phyloP scores from a whole-genome alignment of 2,797 vertebrate species.

The Clarias laeviceps region DNA sequence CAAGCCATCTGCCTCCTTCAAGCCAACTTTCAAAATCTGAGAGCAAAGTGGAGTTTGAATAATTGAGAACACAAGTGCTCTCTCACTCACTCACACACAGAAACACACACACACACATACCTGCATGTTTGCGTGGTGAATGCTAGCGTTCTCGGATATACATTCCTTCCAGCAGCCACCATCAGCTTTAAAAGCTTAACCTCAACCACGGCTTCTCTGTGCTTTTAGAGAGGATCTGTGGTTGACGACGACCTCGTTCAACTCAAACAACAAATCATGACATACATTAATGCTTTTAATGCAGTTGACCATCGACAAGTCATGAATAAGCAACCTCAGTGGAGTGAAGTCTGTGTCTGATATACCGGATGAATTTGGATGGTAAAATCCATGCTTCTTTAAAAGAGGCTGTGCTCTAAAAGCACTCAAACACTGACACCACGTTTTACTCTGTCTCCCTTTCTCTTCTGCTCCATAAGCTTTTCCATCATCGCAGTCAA shows the following conservation, averaged over 20 bases:
- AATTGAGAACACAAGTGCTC: slow-evolving; percentile 34
- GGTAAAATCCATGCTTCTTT: neutral
- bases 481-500: slow-evolving; percentile 8
- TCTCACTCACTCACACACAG: neutral
- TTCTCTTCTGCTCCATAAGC: neutral
- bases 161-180: neutral
- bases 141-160: neutral
- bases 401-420: slow-evolving; percentile 9
- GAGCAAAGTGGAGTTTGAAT: slow-evolving; percentile 49
- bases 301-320: slow-evolving; percentile 5
- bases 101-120: neutral
- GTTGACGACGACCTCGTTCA: neutral
- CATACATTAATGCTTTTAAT: slow-evolving; percentile 37
- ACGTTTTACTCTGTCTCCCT: neutral
- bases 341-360: neutral
- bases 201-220: neutral
- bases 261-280: neutral
- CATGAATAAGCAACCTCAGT: neutral
- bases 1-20: slow-evolving; percentile 21
- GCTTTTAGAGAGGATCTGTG: neutral
- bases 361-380: slow-evolving; percentile 1
- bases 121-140: neutral
- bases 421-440: slow-evolving; percentile 10
- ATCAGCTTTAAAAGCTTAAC: slow-evolving; percentile 18
- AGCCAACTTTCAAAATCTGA: slow-evolving; percentile 28